Conservation (phyloP, 1,140 invertebrate species). For the Prorops nasuta region DNA sequence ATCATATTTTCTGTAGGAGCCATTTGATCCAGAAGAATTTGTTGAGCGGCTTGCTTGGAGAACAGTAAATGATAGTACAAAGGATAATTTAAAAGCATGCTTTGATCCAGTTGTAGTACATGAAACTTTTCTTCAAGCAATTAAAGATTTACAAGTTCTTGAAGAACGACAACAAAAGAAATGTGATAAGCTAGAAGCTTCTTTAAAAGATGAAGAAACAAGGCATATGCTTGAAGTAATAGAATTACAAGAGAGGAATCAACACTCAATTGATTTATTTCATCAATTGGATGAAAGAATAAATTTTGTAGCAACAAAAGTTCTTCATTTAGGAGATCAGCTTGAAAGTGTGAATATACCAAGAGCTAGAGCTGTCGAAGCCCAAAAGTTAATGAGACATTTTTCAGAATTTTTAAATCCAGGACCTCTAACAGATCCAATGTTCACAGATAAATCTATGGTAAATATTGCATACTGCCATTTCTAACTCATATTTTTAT, state of each 20-base stretch:
- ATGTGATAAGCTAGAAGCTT: conserved; percentile 81
- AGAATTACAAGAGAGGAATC: conserved; percentile 85
- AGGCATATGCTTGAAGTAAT: conserved; percentile 78
- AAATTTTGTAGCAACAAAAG: conserved; percentile 94
- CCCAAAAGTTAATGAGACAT: conserved; percentile 90
- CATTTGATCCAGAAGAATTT: conserved; percentile 96
- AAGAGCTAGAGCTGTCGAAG: conserved; percentile 88
- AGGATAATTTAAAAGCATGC: conserved; percentile 64
- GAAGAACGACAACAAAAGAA: conserved; percentile 85
- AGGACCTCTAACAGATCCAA: conserved; percentile 78
- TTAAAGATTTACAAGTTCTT: conserved; percentile 76
- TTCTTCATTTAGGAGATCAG: conserved; percentile 96
- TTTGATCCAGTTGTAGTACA: conserved; percentile 81
- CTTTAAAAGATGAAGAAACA: conserved; percentile 84
- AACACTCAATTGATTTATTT: conserved; percentile 82
- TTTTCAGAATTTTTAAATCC: conserved; percentile 90
- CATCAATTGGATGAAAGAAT: conserved; percentile 94
- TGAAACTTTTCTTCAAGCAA: conserved; percentile 89
- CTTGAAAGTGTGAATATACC: conserved; percentile 96
- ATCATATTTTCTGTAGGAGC: conserved; percentile 65
- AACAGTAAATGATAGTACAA: conserved; percentile 76
- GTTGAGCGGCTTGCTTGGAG: conserved; percentile 94
- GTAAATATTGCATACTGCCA: conserved; percentile 55
- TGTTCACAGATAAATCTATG: conserved; percentile 84
- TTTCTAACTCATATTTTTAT: background rate